phyloP scores from a whole-genome alignment of 2,797 vertebrate species.

The Gobio occitaniae region DNA sequence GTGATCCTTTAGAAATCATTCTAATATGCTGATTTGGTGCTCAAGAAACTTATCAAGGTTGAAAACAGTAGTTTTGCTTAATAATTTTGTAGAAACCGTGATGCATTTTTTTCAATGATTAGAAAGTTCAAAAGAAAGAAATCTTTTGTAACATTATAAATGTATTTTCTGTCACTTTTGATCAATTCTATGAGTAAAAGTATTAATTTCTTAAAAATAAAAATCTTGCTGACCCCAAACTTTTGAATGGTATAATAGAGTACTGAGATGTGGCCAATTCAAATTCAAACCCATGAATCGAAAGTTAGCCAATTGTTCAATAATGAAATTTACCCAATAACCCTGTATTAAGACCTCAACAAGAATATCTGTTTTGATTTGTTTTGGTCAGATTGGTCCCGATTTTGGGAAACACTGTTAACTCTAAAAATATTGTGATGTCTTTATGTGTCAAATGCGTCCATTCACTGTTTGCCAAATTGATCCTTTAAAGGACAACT shows the following conservation, averaged over 20 bases:
- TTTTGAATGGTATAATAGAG: not conserved
- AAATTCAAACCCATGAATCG: not conserved
- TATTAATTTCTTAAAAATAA: not conserved
- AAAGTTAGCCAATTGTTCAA: conserved; percentile 5
- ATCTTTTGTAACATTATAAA: not conserved
- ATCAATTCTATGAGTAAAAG: not conserved
- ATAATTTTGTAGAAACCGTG: not conserved
- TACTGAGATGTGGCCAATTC: not conserved
- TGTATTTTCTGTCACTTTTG: not conserved
- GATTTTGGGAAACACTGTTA: not conserved
- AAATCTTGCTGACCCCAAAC: not conserved
- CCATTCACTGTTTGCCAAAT: not conserved
- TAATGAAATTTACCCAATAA: not conserved
- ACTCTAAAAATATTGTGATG: not conserved
- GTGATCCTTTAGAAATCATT: not conserved
- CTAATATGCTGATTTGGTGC: not conserved
- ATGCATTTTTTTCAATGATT: not conserved
- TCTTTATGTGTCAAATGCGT: not conserved
- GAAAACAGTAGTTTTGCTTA: not conserved
- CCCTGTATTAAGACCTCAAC: not conserved
- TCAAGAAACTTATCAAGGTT: not conserved
- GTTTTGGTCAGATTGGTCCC: not conserved
- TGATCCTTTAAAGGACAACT: not conserved
- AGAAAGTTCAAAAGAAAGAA: not conserved
- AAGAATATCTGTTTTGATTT: not conserved